phyloP scores from a whole-genome alignment of 2,797 vertebrate species.

The Vireo griseus region DNA sequence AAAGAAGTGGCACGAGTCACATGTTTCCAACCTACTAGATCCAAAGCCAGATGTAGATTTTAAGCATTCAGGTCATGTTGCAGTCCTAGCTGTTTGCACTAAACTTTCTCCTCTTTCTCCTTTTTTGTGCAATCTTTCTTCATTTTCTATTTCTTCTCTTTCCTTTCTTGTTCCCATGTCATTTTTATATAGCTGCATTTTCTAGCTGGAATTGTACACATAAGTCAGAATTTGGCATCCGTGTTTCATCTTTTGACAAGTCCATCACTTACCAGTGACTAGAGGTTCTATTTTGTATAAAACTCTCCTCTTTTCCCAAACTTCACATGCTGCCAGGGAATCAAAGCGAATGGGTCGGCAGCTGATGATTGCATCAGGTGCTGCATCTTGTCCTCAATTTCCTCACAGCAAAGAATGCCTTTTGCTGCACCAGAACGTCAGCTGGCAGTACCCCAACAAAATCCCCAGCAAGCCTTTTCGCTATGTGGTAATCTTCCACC shows the following conservation, averaged over 20 bases:
- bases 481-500: neutral
- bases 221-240: neutral
- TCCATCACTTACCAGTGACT: neutral
- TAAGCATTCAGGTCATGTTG: neutral
- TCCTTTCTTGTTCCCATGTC: neutral
- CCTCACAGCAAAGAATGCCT: neutral
- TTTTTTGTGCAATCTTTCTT: neutral
- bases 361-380: neutral
- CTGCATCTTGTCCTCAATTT: neutral
- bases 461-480: neutral
- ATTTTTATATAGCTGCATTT: neutral
- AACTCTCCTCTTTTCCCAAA: neutral
- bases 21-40: neutral
- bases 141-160: neutral
- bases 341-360: neutral
- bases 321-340: neutral
- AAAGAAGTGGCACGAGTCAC: rapidly evolving
- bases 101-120: neutral
- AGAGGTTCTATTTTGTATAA: neutral
- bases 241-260: neutral
- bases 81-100: neutral
- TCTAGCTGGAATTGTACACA: neutral
- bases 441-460: neutral
- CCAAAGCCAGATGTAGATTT: neutral
- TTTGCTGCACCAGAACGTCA: neutral